Evolutionary conservation across 2,888 invertebrate species (phyloP).

Genomic region (Oxytorus armatus): DNA sequence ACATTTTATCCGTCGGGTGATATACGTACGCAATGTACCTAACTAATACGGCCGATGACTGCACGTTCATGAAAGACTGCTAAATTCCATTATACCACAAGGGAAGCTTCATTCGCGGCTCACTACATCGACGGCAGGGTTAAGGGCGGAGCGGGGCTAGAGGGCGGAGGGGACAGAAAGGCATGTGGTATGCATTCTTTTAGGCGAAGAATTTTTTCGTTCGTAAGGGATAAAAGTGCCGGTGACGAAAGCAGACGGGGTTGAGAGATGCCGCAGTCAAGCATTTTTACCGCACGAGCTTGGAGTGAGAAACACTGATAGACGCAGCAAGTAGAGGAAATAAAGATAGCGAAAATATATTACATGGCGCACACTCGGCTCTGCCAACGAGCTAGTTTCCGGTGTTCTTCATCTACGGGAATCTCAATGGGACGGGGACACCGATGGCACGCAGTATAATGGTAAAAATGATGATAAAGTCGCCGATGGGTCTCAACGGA

Average conservation of each 20-base stretch:
- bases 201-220: slow-evolving; percentile 32
- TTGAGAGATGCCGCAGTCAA: neutral
- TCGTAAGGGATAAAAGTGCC: neutral
- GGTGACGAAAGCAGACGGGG: neutral
- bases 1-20: slow-evolving; percentile 13
- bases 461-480: neutral
- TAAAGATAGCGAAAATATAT: neutral
- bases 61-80: slow-evolving; percentile 27
- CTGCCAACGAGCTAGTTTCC: neutral
- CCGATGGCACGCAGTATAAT: neutral
- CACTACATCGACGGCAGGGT: neutral
- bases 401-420: neutral
- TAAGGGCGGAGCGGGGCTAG: neutral
- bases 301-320: slow-evolving; percentile 5
- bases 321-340: neutral
- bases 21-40: slow-evolving; percentile 5
- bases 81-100: slow-evolving; percentile 26
- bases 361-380: neutral
- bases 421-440: neutral
- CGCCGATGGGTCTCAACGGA: neutral
- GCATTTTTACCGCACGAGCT: neutral
- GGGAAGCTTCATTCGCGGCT: neutral
- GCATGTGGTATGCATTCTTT: slow-evolving; percentile 43
- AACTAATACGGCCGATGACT: slow-evolving; percentile 34
- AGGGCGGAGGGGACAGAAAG: neutral